Conservation (phyloP, 2,888 invertebrate genomes). For the Chesias legatella region DNA sequence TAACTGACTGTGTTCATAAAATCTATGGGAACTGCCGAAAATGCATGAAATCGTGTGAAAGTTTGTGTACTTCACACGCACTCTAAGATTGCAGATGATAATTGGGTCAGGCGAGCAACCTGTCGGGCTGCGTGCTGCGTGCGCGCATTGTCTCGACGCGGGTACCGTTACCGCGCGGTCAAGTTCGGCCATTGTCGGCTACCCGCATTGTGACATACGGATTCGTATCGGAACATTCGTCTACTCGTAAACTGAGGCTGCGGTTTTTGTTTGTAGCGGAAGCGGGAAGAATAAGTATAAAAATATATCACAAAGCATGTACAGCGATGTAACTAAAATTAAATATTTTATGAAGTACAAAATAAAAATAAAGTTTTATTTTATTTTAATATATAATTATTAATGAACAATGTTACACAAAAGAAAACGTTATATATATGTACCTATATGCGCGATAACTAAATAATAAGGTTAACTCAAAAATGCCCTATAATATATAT, state of each 20-base stretch:
- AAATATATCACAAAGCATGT: too few relatives aligned
- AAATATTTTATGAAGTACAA: too few relatives aligned
- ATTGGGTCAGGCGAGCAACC: conserved; percentile 79
- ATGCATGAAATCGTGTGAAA: conserved; percentile 47
- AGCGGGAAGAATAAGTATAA: too few relatives aligned
- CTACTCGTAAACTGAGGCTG: conserved; percentile 14
- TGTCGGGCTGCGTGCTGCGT: conserved; percentile 59
- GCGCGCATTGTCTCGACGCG: conserved; percentile 72
- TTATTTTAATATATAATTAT: too few relatives aligned
- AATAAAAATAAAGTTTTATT: too few relatives aligned
- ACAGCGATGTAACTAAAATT: too few relatives aligned
- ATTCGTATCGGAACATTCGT: conserved; percentile 33
- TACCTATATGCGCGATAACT: too few relatives aligned
- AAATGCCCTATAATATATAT: too few relatives aligned
- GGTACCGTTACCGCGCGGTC: conserved; percentile 73
- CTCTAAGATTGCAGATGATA: conserved; percentile 61
- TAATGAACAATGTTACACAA: too few relatives aligned
- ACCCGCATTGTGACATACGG: conserved; percentile 54
- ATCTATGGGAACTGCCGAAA: conserved; percentile 25
- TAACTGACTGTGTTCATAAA: conserved; percentile 14
- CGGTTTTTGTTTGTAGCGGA: too few relatives aligned
- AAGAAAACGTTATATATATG: too few relatives aligned
- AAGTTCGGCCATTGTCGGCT: conserved; percentile 71
- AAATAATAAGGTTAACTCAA: too few relatives aligned
- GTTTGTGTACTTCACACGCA: conserved; percentile 65